Base-by-base conservation (phyloP, 2,113 vertebrate species). In the Xenus cinereus region DNA sequence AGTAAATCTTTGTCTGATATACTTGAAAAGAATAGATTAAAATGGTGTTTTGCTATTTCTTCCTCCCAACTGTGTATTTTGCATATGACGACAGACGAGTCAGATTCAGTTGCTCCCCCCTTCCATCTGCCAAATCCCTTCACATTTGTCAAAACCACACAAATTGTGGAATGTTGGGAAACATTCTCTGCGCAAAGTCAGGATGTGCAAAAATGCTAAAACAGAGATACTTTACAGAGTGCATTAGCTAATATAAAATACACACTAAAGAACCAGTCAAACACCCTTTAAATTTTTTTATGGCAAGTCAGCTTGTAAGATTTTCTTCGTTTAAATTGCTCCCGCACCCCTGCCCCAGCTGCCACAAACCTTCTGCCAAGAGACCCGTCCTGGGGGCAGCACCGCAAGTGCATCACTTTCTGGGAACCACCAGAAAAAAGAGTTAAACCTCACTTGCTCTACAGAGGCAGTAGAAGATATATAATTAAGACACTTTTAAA, bases 381-480 rank as follows among this genome's bases (percentile, higher is more conserved):
- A 4, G 63, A 67, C 24, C 8, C 7, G 6, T 6, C 39, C 89
- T 12, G 35, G 26, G 32, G 32, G 9, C 54, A 62, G 14, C 45
- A 16, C 33, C 4, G 10, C 45, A 9, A 1, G 0, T 4, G 3
- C 28, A 9, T 6, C 1, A 23, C 17, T 13, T 4, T 26, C 5
- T 1, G 56, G 41, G 59, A 81, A 15, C 27, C 43, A 41, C 43
- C 21, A 69, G 6, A 41, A 46, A 39, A 54, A 53, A 48, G 2
- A 43, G 14, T 12, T 37, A 62, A 35, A 78, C 12, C 60, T 46
- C 75, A 8, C 41, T 39, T 17, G 10, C 26, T 69, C 45, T 46
- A 50, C 0, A 0, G 27, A 95, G 67, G 22, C 32, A 77, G 63
- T 24, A 85, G 18, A 56, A 1, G 5, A 77, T 15, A 18, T 1